Conservation (phyloP, 2,797 vertebrate species). For the Lacerta bilineata region DNA sequence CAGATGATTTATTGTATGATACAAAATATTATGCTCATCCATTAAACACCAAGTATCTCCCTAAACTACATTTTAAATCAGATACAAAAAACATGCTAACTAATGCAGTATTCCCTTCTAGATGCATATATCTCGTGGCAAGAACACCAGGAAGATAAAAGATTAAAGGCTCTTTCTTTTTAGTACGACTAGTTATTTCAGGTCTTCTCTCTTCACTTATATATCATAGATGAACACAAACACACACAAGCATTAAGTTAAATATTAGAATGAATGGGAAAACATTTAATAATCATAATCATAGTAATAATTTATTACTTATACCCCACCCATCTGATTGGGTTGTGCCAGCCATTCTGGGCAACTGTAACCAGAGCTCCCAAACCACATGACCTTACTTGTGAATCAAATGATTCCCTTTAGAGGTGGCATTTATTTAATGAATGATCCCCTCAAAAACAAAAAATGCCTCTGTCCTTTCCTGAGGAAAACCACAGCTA, state of each 20-base stretch:
- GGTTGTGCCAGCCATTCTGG: not conserved
- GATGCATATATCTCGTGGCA: constrained; percentile 78
- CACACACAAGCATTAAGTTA: constrained; percentile 51
- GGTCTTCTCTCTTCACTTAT: constrained; percentile 44
- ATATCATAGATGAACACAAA: constrained; percentile 50
- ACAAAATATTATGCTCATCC: constrained; percentile 81
- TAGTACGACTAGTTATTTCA: constrained; percentile 72
- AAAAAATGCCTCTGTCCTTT: not conserved
- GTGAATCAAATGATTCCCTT: constrained; percentile 54
- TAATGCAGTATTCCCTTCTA: constrained; percentile 74
- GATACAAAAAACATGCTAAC: constrained; percentile 78
- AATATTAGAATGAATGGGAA: constrained; percentile 62
- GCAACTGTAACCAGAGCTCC: constrained; percentile 54
- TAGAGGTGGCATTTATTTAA: constrained; percentile 46
- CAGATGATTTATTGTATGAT: constrained; percentile 80
- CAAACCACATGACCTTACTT: constrained; percentile 44
- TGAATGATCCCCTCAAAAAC: not conserved
- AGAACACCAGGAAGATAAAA: constrained; percentile 81
- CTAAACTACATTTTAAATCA: constrained; percentile 76
- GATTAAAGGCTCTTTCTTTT: constrained; percentile 79
- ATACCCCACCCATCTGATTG: no score
- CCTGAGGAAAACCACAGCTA: constrained; percentile 45
- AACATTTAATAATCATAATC: constrained; percentile 38
- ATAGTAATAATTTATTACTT: no score
- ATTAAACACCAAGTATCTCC: constrained; percentile 78